Conservation (phyloP, 2,888 invertebrate genomes). For the Incurvaria masculella region DNA sequence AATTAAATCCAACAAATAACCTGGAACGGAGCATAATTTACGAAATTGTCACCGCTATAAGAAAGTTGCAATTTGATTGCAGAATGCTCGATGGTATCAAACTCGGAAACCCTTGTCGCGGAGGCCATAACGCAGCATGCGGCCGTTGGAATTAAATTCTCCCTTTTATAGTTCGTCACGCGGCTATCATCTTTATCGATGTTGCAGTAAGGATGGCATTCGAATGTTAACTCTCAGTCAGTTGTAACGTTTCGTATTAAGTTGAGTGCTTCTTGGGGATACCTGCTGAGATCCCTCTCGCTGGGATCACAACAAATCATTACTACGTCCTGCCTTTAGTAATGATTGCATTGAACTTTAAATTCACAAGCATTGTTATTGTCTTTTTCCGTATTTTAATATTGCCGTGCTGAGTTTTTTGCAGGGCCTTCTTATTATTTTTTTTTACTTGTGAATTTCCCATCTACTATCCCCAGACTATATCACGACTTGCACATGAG, state of each 20-base stretch:
- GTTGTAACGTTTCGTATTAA: slow-evolving; percentile 22
- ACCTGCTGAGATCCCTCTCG: slow-evolving; percentile 47
- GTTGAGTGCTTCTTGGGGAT: slow-evolving; percentile 39
- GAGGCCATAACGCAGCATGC: slow-evolving; percentile 50
- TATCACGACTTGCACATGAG: too few relatives aligned
- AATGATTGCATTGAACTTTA: not conserved
- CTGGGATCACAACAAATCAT: slow-evolving; percentile 55
- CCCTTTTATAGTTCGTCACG: slow-evolving; percentile 17
- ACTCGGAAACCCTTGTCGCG: slow-evolving; percentile 52
- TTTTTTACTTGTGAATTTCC: too few relatives aligned
- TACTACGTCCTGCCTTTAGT: slow-evolving; percentile 43
- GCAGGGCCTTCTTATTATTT: too few relatives aligned
- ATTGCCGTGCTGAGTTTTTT: too few relatives aligned
- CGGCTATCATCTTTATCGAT: slow-evolving; percentile 25
- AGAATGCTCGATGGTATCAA: slow-evolving; percentile 27
- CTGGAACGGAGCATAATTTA: not conserved
- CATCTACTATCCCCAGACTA: too few relatives aligned
- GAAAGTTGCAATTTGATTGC: slow-evolving; percentile 23
- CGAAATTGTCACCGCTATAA: not conserved
- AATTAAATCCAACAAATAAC: not conserved
- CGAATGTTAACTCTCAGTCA: slow-evolving; percentile 21
- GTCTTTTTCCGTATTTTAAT: too few relatives aligned
- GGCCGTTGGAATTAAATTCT: slow-evolving; percentile 47
- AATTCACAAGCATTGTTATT: too few relatives aligned
- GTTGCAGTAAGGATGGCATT: slow-evolving; percentile 25